A percentile compares a stretch with the other conserved stretches of the same genome.
phyloP scores from a whole-genome alignment of 2,113 vertebrate species.

The Phoenicopterus ruber region DNA sequence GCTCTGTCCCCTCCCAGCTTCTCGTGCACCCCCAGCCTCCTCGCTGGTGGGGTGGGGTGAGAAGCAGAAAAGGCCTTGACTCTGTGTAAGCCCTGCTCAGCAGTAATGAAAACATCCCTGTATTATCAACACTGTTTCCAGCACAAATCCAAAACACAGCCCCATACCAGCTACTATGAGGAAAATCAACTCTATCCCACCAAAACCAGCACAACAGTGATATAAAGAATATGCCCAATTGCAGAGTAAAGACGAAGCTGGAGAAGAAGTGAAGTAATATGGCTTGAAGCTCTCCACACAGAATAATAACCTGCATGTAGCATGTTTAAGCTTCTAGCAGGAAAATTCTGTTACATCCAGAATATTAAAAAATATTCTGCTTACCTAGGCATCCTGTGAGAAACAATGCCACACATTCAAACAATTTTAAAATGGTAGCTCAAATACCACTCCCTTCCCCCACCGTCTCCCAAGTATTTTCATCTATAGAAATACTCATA shows the following conservation, averaged over 20 bases:
- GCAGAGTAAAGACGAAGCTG: not conserved
- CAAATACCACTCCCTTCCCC: not conserved
- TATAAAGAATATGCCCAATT: not conserved
- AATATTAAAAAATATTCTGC: not conserved
- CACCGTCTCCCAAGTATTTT: not conserved
- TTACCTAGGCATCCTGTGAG: not conserved
- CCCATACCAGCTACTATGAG: too few species aligned
- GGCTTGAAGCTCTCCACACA: not conserved
- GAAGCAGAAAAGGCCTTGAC: too few species aligned
- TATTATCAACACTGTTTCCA: too few species aligned
- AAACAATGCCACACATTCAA: not conserved
- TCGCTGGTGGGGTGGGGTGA: too few species aligned
- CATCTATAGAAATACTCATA: slow-evolving; percentile 39
- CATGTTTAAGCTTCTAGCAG: not conserved
- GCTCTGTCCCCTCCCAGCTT: too few species aligned
- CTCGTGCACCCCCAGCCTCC: too few species aligned
- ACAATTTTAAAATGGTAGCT: not conserved
- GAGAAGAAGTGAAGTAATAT: not conserved
- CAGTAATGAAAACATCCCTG: too few species aligned
- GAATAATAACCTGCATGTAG: not conserved
- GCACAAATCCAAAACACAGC: too few species aligned
- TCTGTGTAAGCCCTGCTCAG: too few species aligned
- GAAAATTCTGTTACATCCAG: not conserved
- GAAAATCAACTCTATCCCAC: too few species aligned
- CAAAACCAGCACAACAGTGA: not conserved